Conservation (phyloP, 2,797 vertebrate genomes). For the Parauchenoglanis ngamensis region DNA sequence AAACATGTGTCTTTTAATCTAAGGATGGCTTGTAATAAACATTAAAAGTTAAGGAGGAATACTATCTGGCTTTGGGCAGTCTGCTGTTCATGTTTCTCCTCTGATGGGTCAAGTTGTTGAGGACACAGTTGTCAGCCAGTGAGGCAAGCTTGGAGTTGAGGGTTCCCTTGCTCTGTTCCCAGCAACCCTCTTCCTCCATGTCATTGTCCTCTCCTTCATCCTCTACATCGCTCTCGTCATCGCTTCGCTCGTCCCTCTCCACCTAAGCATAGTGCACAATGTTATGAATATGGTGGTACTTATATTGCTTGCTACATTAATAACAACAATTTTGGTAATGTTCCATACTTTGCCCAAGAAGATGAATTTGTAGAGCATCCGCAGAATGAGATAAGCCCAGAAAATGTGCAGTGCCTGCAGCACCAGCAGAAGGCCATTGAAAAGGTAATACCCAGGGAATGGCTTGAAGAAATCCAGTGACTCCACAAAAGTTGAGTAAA, state of each 20-base stretch:
- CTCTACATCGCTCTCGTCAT: constrained; percentile 84
- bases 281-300: background rate
- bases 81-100: constrained; percentile 68
- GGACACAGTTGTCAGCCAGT: constrained; percentile 74
- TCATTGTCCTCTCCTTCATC: constrained; percentile 70
- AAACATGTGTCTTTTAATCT: background rate
- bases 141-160: constrained; percentile 71
- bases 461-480: constrained; percentile 77
- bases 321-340: background rate
- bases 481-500: constrained; percentile 82
- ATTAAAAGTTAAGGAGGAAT: background rate
- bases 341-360: constrained; percentile 81
- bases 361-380: constrained; percentile 86
- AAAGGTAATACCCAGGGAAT: constrained; percentile 90
- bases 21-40: background rate
- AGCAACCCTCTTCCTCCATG: constrained; percentile 61
- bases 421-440: constrained; percentile 81
- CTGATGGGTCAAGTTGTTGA: constrained; percentile 71
- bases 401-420: constrained; percentile 89
- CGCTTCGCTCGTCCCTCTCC: constrained; percentile 88
- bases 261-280: constrained; percentile 70
- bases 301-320: background rate
- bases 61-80: constrained; percentile 74
- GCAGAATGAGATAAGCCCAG: constrained; percentile 90
- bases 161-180: constrained; percentile 61